A percentile compares a stretch with the other conserved stretches of the same genome.
Evolutionary conservation across 2,888 invertebrate species (phyloP).

Genomic region (Lepidochitona cinerea): DNA sequence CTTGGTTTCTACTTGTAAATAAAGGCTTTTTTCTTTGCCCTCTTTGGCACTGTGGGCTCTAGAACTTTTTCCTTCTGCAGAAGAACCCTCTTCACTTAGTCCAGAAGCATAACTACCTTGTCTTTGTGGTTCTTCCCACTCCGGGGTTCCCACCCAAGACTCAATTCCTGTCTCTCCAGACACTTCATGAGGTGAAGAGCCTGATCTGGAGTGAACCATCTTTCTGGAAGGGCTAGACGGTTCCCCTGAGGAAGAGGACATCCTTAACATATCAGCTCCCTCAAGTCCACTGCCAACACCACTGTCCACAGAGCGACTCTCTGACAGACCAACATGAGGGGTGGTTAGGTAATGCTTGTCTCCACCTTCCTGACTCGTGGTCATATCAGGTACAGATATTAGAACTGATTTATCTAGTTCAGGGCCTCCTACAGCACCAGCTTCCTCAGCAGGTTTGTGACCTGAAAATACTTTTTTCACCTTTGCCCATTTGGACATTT

Average conservation of each 20-base stretch:
- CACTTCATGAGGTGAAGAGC: conserved; percentile 16
- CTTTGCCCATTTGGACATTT: conserved; percentile 88
- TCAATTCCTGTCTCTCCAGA: conserved; percentile 37
- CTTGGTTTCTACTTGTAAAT: neutral
- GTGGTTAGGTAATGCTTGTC: conserved; percentile 43
- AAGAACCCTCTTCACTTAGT: conserved; percentile 21
- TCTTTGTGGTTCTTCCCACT: conserved; percentile 49
- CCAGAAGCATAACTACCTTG: conserved; percentile 25
- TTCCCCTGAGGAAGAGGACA: conserved; percentile 50
- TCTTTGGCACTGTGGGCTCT: neutral
- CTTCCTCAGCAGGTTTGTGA: conserved; percentile 54
- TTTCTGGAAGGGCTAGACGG: conserved; percentile 43
- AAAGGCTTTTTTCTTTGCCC: neutral
- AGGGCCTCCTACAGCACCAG: conserved; percentile 45
- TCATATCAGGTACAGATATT: neutral
- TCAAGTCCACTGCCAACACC: conserved; percentile 52
- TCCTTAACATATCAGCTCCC: conserved; percentile 21
- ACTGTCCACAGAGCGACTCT: conserved; percentile 50
- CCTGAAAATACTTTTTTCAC: conserved; percentile 86
- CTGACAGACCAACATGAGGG: conserved; percentile 29
- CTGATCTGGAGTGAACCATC: neutral
- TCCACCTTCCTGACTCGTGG: conserved; percentile 11
- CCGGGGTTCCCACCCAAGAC: conserved; percentile 63
- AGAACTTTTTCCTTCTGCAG: conserved; percentile 6
- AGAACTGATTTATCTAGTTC: neutral